Base-by-base conservation (phyloP, 2,113 vertebrate genomes). In the Camelus dromedarius region DNA sequence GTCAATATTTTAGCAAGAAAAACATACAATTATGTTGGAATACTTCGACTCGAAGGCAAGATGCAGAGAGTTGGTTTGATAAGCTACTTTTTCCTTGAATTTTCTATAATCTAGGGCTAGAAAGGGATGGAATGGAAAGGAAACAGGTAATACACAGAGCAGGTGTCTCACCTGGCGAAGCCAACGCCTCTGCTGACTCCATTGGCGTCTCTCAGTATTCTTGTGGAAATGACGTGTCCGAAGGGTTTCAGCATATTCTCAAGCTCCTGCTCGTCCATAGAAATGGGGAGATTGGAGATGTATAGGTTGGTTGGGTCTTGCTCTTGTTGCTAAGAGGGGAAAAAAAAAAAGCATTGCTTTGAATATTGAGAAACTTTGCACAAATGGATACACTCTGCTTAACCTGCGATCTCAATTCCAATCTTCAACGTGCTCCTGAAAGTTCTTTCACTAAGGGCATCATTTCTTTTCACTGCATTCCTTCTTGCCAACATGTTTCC, bases 261-360 rank as follows among this genome's bases (percentile, higher is more conserved):
- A 98, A 99, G 99, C 97, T 99, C 99, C 98, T 99, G 99, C 97
- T 99, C 99, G 90, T 99, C 99, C 99, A 99, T 99, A 67, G 99
- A 99, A 97, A 99, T 99, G 0, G 99, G 99, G 98, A 99, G 99
- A 98, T 99, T 99, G 98, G 99, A 99, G 98, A 99, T 99, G 98
- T 99, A 99, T 93, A 99, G 99, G 98, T 99, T 99, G 96, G 99
- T 99, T 97, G 99, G 99, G 97, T 99, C 99, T 99, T 99, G 99
- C 95, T 99, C 99, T 99, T 99, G 99, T 99, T 99, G 99, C 99
- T 99, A 98, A 8, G 66, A 97, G 95, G 66, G 97, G 95, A 96
- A 84, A 35, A 97, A 96, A 97, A 90, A 97, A 98, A 98, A 24
- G 98, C 85, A 91, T 66, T 48, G 67, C 46, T 98, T 66, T 56